Conservation (phyloP, 35 echinoderm and acorn worm species). For the Nesometra sesokonis region DNA sequence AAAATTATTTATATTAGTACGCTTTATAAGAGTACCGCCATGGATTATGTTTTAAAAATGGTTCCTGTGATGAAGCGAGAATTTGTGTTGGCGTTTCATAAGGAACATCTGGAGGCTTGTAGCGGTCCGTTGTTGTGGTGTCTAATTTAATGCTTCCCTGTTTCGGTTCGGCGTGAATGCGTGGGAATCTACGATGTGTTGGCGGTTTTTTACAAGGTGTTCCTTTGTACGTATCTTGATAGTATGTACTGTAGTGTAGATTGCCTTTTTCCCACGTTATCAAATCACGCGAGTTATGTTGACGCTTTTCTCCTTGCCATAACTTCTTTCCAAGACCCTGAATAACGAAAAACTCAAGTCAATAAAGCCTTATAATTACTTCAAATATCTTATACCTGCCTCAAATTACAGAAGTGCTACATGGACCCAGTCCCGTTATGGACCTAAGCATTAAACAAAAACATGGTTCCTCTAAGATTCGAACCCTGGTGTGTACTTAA, state of each 20-base stretch:
- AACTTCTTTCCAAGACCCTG: constrained; percentile 69
- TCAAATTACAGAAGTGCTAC: too few species aligned
- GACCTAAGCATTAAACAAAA: too few species aligned
- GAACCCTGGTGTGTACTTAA: too few species aligned
- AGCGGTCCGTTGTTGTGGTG: constrained; percentile 74
- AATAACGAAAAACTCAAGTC: background rate
- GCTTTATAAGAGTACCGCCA: constrained; percentile 94
- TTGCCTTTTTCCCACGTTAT: constrained; percentile 64
- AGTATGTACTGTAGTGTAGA: constrained; percentile 41
- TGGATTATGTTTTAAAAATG: constrained; percentile 88
- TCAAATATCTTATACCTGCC: too few species aligned
- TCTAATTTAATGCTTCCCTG: constrained; percentile 40
- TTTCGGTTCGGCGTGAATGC: constrained; percentile 36
- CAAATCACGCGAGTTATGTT: constrained; percentile 64
- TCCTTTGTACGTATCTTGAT: constrained; percentile 37
- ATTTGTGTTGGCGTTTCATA: constrained; percentile 70
- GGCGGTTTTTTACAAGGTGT: constrained; percentile 63
- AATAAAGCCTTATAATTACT: too few species aligned
- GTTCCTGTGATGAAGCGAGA: constrained; percentile 85
- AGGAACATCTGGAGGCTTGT: constrained; percentile 53
- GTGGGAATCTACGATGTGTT: constrained; percentile 54
- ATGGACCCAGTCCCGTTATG: too few species aligned
- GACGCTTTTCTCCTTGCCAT: constrained; percentile 44
- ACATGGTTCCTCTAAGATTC: background rate
- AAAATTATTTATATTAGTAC: background rate